Base-by-base conservation (phyloP, 37 sponge, comb jelly and placozoan genomes). In the Beroe forskalii region DNA sequence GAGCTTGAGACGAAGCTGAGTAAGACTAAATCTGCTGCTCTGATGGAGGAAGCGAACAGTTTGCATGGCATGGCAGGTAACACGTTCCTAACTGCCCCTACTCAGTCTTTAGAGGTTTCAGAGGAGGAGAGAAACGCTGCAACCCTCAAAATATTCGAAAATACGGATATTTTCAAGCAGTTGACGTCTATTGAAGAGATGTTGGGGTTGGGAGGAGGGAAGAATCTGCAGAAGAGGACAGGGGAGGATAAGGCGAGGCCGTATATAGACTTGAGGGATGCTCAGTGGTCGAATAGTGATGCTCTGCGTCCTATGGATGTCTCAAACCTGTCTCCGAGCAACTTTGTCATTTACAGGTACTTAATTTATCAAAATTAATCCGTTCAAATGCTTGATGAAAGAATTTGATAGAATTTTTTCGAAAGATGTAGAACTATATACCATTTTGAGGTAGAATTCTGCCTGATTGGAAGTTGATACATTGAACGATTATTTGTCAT, bases 271-370 rank as follows among this genome's bases (percentile, higher is more conserved):
- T 38, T 40, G 55, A 27, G 39, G 28, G 92, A 91, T 91, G 90
- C 92, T 12, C 92, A 92, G 76, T 92, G 92, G 92, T 22, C 60
- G 28, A 55, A 61, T 36, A 32, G 33, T 24, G 92, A 89, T 27
- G 43, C 38, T 24, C 35, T 61, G 76, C 30, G n/a, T 23, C 80
- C 92, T 4, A 62, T 92, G 28, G 90, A 91, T 61, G 61, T 91
- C 33, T 41, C 91, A 23, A 37, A 90, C 19, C 76, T 92, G 25
- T 30, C 75, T 32, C 90, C 92, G n/a, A 91, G 90, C 72, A 66
- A 92, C 62, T 92, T 92, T 55, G 92, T 92, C 1, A 64, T 92
- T 9, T 92, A 92, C 60, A 91, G 62, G 67, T 66, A n/a, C 23
- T 27, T 66, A 24, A n/a, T 55, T 55, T 9, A 55, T 55, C n/a